Conservation (phyloP, 2,888 invertebrate genomes). For the Ecliptopera silaceata region DNA sequence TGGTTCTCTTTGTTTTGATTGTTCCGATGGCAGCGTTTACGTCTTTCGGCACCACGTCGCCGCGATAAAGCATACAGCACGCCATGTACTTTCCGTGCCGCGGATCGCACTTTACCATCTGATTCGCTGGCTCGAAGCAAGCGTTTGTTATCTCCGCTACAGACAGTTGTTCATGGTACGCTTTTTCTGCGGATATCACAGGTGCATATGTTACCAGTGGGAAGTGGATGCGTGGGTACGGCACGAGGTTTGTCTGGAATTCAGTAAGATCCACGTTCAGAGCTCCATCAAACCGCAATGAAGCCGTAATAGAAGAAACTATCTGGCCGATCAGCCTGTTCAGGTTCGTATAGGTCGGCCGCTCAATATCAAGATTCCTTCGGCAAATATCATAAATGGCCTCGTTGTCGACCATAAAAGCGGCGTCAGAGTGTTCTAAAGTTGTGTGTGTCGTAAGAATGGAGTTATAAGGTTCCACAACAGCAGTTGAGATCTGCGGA, state of each 20-base stretch:
- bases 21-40: constrained; percentile 96
- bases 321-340: constrained; percentile 98
- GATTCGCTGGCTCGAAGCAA: constrained; percentile 97
- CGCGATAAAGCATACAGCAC: constrained; percentile 96
- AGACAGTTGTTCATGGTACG: constrained; percentile 95
- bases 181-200: constrained; percentile 96
- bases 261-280: constrained; percentile 96
- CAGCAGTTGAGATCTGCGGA: constrained; percentile 93
- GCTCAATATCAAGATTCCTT: constrained; percentile 95
- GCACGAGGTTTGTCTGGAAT: constrained; percentile 96
- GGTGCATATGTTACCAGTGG: constrained; percentile 95
- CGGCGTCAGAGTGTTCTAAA: constrained; percentile 96
- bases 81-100: constrained; percentile 97
- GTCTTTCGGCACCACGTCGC: constrained; percentile 97
- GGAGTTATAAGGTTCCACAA: constrained; percentile 98
- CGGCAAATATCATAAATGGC: constrained; percentile 96
- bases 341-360: constrained; percentile 97
- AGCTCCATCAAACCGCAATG: constrained; percentile 95
- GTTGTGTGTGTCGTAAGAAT: constrained; percentile 98
- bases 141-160: constrained; percentile 97
- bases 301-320: constrained; percentile 95
- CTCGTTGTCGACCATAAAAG: constrained; percentile 97
- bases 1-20: constrained; percentile 96
- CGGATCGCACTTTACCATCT: constrained; percentile 97
- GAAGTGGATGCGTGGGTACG: constrained; percentile 97